phyloP scores from a whole-genome alignment of 2,797 vertebrate species.

The Knipowitschia caucasica region DNA sequence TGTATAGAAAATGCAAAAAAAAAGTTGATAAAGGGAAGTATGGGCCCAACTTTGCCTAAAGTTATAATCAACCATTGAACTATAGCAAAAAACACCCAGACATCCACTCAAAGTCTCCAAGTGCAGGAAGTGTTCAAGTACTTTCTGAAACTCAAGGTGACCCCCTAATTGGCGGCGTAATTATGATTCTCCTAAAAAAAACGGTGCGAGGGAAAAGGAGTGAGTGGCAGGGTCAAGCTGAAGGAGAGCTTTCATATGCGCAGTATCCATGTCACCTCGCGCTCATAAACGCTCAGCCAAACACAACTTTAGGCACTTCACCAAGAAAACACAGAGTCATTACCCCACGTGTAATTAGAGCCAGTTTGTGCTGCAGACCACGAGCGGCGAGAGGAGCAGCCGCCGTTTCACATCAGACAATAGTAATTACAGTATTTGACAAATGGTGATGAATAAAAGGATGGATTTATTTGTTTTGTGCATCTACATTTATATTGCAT shows the following conservation, averaged over 20 bases:
- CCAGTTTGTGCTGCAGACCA: slow-evolving; percentile 54
- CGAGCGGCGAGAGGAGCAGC: slow-evolving; percentile 51
- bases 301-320: slow-evolving; percentile 68
- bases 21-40: no score
- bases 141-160: slow-evolving; percentile 73
- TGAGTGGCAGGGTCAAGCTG: slow-evolving; percentile 72
- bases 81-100: slow-evolving; percentile 10
- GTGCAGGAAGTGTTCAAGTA: slow-evolving; percentile 60
- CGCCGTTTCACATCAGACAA: no score
- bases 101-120: slow-evolving; percentile 17
- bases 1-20: no score
- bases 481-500: no score
- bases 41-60: no score
- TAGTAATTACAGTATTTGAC: no score
- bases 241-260: slow-evolving; percentile 75
- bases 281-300: slow-evolving; percentile 71
- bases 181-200: slow-evolving; percentile 74
- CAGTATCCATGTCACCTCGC: slow-evolving; percentile 61
- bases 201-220: slow-evolving; percentile 50
- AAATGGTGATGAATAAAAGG: no score
- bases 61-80: no score
- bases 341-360: slow-evolving; percentile 72
- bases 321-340: slow-evolving; percentile 68
- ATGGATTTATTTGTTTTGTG: no score
- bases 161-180: slow-evolving; percentile 74